A percentile compares a stretch with the other conserved stretches of the same genome.
Conservation (phyloP, 2,888 invertebrate species). For the Melipona beecheii region DNA sequence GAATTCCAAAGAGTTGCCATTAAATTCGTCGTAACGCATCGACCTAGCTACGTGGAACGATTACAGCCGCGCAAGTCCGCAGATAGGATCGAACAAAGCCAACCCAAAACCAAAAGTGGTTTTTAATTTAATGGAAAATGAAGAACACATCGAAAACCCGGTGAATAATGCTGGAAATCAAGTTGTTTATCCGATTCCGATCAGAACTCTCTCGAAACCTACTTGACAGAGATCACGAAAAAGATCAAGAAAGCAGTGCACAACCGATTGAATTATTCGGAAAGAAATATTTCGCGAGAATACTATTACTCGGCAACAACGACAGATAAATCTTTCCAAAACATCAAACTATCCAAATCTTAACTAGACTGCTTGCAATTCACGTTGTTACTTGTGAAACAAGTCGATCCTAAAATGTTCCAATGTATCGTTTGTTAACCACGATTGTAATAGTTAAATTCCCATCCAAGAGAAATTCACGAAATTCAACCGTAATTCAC, state of each 20-base stretch:
- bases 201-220: too few species aligned
- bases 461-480: too few species aligned
- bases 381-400: too few species aligned
- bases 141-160: background rate
- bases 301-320: background rate
- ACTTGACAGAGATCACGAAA: too few species aligned
- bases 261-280: too few species aligned
- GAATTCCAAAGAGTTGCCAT: background rate
- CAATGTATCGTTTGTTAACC: too few species aligned
- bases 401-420: too few species aligned
- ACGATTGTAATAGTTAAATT: too few species aligned
- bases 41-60: background rate
- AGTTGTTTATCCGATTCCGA: background rate
- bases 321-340: background rate
- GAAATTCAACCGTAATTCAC: too few species aligned
- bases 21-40: background rate
- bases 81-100: background rate
- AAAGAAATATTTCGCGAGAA: background rate
- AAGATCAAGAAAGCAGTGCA: too few species aligned
- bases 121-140: slow-evolving; percentile 23
- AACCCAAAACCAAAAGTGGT: background rate
- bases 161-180: slow-evolving; percentile 9
- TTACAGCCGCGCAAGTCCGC: background rate
- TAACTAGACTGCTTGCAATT: too few species aligned
- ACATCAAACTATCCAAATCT: too few species aligned